Base-by-base conservation (phyloP, 2,797 vertebrate genomes). In the Salarias fasciatus region DNA sequence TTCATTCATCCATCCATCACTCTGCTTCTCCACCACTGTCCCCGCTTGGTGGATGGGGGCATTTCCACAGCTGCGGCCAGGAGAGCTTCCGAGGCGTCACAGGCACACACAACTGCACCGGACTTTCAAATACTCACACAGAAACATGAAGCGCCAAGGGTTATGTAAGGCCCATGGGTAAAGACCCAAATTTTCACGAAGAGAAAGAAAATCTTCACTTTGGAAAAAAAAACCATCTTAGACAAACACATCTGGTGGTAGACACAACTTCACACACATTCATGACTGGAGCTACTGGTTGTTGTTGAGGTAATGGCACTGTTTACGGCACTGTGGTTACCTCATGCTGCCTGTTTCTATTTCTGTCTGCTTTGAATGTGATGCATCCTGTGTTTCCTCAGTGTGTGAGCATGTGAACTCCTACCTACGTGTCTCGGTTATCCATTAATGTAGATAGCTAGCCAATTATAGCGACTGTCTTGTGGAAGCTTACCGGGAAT, bases 1-100 rank as follows among this genome's bases (percentile, higher is more conserved):
- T 50, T 54, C 56, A 64, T 53, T 58, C 45, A 37, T 15, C 45
- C 28, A 61, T 59, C 38, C 52, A 62, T 53, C 59, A 31, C 30
- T 53, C 70, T 14, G 0, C 41, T 64, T 63, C 69, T 74, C 69
- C 49, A 53, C 59, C 63, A 29, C 75, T 52, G 67, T 82, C 85
- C 79, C 69, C 69, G 38, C 50, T 70, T 28, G 74, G 77, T 38
- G 55, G 67, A 79, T 62, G 71, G 79, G 66, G 88, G 81, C 81
- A 80, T 90, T 90, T 91, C 88, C 86, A 88, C 80, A 71, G 73
- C 58, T 12, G 37, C 37, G 65, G 84, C 90, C 87, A 91, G 75
- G 60, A 84, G 69, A 77, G 75, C 83, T 75, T 85, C 80, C 79
- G 88, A 65, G 52, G 66, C 81, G 63, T 86, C 80, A 70, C 57